Percentiles rank a stretch among this genome's conserved stretches.
These are phyloP conservation scores for Pediacus dermestoides DNA, from an alignment of 2,888 invertebrate species.

Conservation along the genomic window DNA sequence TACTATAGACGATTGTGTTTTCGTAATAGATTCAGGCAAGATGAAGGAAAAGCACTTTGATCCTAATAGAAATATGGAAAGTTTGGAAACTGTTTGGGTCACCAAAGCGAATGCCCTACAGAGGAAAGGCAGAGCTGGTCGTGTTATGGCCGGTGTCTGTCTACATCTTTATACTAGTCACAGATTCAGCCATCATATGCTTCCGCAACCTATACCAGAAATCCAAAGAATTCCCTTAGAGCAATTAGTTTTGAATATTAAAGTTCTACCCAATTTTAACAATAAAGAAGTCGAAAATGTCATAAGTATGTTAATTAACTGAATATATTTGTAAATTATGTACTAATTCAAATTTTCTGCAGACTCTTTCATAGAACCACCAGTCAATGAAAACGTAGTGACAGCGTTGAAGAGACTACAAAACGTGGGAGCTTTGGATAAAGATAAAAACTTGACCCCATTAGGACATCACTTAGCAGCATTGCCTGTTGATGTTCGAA, in stretches of 20 bases:
- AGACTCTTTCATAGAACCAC: slow-evolving; percentile 73
- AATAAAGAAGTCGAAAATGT: slow-evolving; percentile 39
- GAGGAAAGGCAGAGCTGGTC: slow-evolving; percentile 84
- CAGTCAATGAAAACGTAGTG: slow-evolving; percentile 62
- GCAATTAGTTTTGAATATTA: slow-evolving; percentile 71
- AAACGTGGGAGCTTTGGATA: slow-evolving; percentile 78
- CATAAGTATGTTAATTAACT: slow-evolving; percentile 40
- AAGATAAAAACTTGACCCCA: slow-evolving; percentile 70
- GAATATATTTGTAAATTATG: slow-evolving; percentile 5
- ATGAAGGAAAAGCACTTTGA: slow-evolving; percentile 88
- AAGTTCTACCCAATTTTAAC: slow-evolving; percentile 58
- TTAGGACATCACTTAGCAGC: slow-evolving; percentile 84
- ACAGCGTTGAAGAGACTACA: slow-evolving; percentile 68
- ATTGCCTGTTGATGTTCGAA: slow-evolving; percentile 84
- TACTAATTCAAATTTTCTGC: slow-evolving; percentile 21
- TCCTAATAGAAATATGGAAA: slow-evolving; percentile 82
- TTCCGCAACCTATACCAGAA: slow-evolving; percentile 80
- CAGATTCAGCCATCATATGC: slow-evolving; percentile 62
- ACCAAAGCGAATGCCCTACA: slow-evolving; percentile 88
- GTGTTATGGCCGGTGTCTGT: slow-evolving; percentile 84
- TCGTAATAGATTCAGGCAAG: slow-evolving; percentile 86
- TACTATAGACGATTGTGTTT: slow-evolving; percentile 94
- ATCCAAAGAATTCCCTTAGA: slow-evolving; percentile 87
- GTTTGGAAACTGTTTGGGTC: slow-evolving; percentile 84
- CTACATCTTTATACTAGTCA: slow-evolving; percentile 81